Evolutionary conservation across 2,888 invertebrate genomes (phyloP), one percentile per base, ranked within the genome.

Genomic region (Cyrtodaria siliqua): DNA sequence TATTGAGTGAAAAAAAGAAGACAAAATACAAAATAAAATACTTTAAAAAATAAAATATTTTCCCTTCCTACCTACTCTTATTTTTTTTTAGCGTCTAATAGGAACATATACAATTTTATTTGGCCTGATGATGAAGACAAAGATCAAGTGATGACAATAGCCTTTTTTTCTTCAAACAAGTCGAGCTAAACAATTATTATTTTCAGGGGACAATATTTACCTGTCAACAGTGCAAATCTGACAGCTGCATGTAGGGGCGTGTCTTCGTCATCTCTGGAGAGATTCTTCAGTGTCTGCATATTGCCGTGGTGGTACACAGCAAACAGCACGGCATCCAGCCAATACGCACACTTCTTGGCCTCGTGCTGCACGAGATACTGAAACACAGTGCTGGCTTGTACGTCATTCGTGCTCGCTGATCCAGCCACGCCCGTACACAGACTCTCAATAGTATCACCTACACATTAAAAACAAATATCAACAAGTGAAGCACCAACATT

Each of bases 201-300:
- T n/a, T n/a, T n/a, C n/a, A n/a, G n/a, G n/a, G n/a, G n/a, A 18
- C 4, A 23, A 49, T 27, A 16, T 18, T 42, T 74, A 87, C 89
- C 83, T 71, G 85, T 85, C 1, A 62, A 26, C 14, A 83, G 44
- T 27, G 83, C 80, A 53, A 86, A 82, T 61, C 84, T 79, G 18
- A 83, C 78, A 16, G 66, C 81, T 27, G 82, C 83, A 74, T 87
- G 86, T 12, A 86, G 71, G 2, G 78, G 74, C 8, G 85, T 85
- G 50, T 87, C 87, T 8, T 60, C 57, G 0, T 77, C 79, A 57
- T 77, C 64, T 6, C 18, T 53, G 3, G 38, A 23, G 6, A 82
- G 63, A n/a, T 60, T 59, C 2, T 72, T 57, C 18, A 84, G 63
- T 6, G 63, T 76, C 12, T 33, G 24, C 12, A 53, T 53, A 29